Evolutionary conservation across 2,888 invertebrate species (phyloP).

Genomic region (Dione vanillae): DNA sequence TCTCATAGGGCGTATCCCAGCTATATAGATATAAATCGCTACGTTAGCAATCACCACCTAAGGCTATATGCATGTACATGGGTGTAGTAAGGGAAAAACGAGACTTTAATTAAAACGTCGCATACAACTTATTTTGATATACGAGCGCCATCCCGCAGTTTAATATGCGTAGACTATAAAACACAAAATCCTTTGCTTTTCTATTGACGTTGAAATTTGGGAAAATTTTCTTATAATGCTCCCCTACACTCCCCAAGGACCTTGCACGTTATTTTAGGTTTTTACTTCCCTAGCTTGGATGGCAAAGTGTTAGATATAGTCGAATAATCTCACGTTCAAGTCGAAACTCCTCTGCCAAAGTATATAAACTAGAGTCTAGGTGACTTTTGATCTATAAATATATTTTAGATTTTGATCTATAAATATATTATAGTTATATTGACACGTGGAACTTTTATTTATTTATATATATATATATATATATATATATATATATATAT

Average conservation of each 20-base stretch:
- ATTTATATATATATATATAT: not conserved
- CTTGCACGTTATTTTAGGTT: no score
- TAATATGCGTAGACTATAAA: no score
- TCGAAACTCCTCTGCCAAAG: slow-evolving; percentile 25
- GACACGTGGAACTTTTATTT: slow-evolving; percentile 4
- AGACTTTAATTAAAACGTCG: not conserved
- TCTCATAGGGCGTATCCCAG: not conserved
- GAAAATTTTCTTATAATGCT: no score
- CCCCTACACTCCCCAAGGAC: no score
- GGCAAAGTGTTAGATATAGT: slow-evolving; percentile 12
- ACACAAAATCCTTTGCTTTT: no score
- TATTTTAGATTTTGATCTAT: not conserved
- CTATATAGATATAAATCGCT: slow-evolving; percentile 1
- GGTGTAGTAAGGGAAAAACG: not conserved
- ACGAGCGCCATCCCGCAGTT: no score
- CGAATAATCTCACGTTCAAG: slow-evolving; percentile 20
- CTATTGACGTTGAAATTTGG: no score
- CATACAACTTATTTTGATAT: not conserved
- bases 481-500: not conserved
- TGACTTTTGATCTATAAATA: no score
- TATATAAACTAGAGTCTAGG: slow-evolving; percentile 13
- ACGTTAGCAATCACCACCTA: slow-evolving; percentile 1
- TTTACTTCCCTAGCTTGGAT: not conserved
- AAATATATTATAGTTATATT: not conserved
- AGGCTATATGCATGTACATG: not conserved